Percentiles rank a stretch among this genome's conserved stretches.
Evolutionary conservation across 2,888 invertebrate species (phyloP).

Genomic region (Thymelicus lineola): DNA sequence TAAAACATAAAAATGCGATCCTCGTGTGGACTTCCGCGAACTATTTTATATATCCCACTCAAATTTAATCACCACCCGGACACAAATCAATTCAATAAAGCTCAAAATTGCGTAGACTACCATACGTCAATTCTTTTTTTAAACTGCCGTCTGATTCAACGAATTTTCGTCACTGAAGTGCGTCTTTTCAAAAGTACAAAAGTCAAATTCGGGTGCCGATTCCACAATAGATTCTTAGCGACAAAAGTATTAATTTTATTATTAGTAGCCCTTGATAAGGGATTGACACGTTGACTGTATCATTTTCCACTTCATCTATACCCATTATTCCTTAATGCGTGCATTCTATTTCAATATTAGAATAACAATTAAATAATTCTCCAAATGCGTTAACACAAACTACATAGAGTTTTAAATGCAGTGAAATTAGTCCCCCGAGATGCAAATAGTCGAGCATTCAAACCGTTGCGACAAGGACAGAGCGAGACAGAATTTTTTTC

Average conservation of each 20-base stretch:
- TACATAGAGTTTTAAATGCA: conserved; percentile 48
- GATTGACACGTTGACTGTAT: conserved; percentile 79
- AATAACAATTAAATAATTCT: conserved; percentile 19
- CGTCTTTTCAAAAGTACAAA: conserved; percentile 44
- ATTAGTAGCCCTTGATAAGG: conserved; percentile 77
- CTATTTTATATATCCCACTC: conserved; percentile 38
- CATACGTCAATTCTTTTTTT: conserved; percentile 6
- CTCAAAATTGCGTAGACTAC: conserved; percentile 11
- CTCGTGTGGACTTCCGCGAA: conserved; percentile 58
- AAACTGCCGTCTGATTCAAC: background rate
- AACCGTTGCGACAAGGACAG: conserved; percentile 55
- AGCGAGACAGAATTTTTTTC: conserved; percentile 57
- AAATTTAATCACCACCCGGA: conserved; percentile 33
- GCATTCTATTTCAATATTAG: conserved; percentile 45
- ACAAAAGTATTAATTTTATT: conserved; percentile 79
- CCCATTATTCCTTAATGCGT: conserved; percentile 65
- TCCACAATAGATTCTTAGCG: conserved; percentile 42
- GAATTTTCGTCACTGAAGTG: conserved; percentile 3
- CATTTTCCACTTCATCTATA: conserved; percentile 81
- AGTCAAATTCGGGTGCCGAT: conserved; percentile 57
- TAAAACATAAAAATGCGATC: conserved; percentile 59
- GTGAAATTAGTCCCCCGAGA: conserved; percentile 27
- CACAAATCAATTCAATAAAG: conserved; percentile 10
- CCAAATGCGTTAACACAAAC: conserved; percentile 3
- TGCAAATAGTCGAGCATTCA: conserved; percentile 23